Evolutionary conservation across 2,888 invertebrate genomes (phyloP), one percentile per base, ranked within the genome.

Genomic region (Epistrophe eligans): DNA sequence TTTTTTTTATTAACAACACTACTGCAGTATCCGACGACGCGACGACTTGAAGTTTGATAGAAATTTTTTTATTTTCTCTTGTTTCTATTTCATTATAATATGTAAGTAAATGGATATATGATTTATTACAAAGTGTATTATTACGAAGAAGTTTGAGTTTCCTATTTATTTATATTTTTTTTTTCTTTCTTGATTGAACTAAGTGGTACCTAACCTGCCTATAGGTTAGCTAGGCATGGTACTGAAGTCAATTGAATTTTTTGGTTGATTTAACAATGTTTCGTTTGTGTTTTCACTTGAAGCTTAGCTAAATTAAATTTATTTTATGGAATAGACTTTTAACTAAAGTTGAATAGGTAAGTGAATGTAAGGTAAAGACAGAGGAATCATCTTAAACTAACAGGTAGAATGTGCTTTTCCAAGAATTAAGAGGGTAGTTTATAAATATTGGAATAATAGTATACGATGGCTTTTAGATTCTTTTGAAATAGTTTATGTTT

Each of bases 111-210:
- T 35, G 35, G 35, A 35, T 13, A 45, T 64, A 45, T 64, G 45
- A 45, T 45, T 64, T 64, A 64, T 64, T 64, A 17, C 32, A 58
- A 45, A 32, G 17, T 62, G 24, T 40, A 19, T 43, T 43, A 43
- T n/a, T n/a, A 64, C 28, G 24, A 17, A 35, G 38, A 19, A 17
- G 11, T 35, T 38, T 58, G 13, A 17, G 11, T 35, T 38, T 58
- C 7, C 13, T 15, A 2, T 19, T 24, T 24, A 24, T 24, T 62
- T 62, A 0, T 9, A 28, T 62, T 28, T 24, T 32, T 8, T 10
- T 40, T 43, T 3, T n/a, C n/a, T n/a, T 58, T 35, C 4, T 11
- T 38, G 8, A 35, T 35, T 58, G 9, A 58, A 11, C 17, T 35
- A 32, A 35, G n/a, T n/a, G 32, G 17, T 10, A n/a, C n/a, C n/a